Percentiles rank a stretch among this genome's conserved stretches.
These are phyloP conservation scores for Zygothrica quintamaculata DNA, from an alignment of 2,888 invertebrate species.

Conservation along the genomic window DNA sequence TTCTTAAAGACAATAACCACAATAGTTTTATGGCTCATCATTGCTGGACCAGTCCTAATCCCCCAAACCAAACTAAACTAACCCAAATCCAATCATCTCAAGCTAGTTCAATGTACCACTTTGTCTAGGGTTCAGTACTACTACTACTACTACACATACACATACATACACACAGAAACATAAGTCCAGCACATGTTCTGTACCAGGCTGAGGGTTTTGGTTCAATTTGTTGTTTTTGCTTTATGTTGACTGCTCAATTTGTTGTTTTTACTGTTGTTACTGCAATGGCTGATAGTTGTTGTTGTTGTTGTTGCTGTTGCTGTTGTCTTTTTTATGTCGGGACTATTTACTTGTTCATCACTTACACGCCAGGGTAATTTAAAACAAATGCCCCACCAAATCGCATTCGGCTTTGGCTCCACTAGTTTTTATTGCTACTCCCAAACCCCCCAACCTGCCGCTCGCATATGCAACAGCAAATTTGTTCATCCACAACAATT, in stretches of 20 bases:
- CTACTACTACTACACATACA: conserved; percentile 12
- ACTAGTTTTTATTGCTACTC: conserved; percentile 66
- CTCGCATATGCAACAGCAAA: conserved; percentile 59
- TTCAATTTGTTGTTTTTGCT: conserved; percentile 42
- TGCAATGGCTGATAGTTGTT: conserved; percentile 12
- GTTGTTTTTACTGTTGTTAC: conserved; percentile 38
- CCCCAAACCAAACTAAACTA: conserved; percentile 8
- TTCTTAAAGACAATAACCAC: conserved; percentile 44
- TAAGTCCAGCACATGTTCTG: conserved; percentile 9
- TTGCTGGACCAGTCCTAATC: conserved; percentile 13
- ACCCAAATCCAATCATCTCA: conserved; percentile 56
- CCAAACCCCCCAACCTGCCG: background rate
- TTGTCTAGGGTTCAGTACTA: conserved; percentile 36
- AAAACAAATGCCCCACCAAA: conserved; percentile 80
- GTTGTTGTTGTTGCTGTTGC: conserved; percentile 20
- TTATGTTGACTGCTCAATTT: conserved; percentile 62
- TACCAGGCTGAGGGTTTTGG: background rate
- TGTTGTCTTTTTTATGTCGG: conserved; percentile 37
- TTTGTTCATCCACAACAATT: conserved; percentile 79
- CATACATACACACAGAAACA: no score
- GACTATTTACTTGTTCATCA: conserved; percentile 72
- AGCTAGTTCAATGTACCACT: conserved; percentile 60
- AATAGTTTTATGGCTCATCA: conserved; percentile 72
- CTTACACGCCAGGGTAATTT: conserved; percentile 81
- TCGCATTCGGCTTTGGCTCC: conserved; percentile 67